Conservation (phyloP, 2,113 vertebrate genomes). For the Tyto alba region DNA sequence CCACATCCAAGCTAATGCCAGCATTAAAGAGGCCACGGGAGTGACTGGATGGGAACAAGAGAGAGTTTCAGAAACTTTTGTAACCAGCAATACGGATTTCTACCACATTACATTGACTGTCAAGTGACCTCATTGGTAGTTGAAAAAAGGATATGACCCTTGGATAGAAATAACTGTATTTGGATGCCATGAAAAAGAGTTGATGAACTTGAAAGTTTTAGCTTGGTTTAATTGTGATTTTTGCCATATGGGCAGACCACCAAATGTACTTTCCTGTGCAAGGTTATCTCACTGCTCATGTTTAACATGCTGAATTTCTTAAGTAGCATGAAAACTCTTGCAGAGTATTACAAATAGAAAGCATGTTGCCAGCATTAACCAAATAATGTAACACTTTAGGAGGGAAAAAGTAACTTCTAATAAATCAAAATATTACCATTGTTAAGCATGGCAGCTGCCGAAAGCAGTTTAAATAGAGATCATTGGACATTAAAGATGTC, state of each 20-base stretch:
- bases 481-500: background rate
- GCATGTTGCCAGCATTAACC: background rate
- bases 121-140: background rate
- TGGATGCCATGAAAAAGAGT: background rate
- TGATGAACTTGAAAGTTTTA: background rate
- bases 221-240: background rate
- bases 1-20: background rate
- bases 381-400: background rate
- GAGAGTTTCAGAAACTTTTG: background rate
- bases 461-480: background rate
- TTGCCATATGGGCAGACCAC: background rate
- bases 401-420: background rate
- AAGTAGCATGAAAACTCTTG: background rate
- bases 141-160: background rate
- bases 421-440: background rate
- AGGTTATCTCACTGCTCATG: background rate
- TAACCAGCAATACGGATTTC: background rate
- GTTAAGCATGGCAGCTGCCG: background rate
- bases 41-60: background rate
- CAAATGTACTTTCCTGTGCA: background rate
- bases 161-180: background rate
- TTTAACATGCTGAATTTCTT: background rate
- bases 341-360: background rate
- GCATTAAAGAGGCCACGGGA: background rate
- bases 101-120: background rate